These are phyloP conservation scores for Dissostichus mawsoni DNA, from an alignment of 2,113 vertebrate species.

Conservation along the genomic window DNA sequence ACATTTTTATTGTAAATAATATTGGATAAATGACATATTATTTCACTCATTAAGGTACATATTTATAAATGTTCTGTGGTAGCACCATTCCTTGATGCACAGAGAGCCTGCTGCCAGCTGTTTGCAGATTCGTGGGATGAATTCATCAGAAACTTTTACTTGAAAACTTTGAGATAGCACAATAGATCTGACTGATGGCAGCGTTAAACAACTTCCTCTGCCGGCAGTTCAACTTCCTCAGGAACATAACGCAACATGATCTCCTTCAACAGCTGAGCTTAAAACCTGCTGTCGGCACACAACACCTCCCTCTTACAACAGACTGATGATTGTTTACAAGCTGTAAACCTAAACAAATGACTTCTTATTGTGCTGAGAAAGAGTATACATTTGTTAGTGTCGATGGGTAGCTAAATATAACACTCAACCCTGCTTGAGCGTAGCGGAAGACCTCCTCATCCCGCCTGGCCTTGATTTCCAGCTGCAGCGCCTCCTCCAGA, in stretches of 20 bases:
- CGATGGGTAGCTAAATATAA: background rate
- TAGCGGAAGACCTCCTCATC: slow-evolving; percentile 93
- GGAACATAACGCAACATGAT: slow-evolving; percentile 62
- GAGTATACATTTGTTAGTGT: background rate
- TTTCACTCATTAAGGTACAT: no score
- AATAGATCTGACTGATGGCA: slow-evolving; percentile 29
- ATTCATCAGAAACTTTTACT: background rate
- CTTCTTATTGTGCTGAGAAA: background rate
- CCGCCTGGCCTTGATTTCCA: slow-evolving; percentile 91
- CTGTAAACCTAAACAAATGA: slow-evolving; percentile 9
- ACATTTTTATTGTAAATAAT: no score
- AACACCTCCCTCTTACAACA: background rate
- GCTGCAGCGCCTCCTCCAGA: slow-evolving; percentile 93
- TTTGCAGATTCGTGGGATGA: background rate
- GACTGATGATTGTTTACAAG: background rate
- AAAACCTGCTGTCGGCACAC: slow-evolving; percentile 18
- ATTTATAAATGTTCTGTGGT: no score
- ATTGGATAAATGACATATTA: no score
- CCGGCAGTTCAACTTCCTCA: slow-evolving; percentile 74
- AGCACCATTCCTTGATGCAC: no score
- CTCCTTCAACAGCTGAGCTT: slow-evolving; percentile 12
- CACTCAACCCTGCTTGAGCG: slow-evolving; percentile 89
- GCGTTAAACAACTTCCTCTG: slow-evolving; percentile 70
- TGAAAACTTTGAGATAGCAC: background rate
- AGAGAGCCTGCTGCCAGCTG: background rate